Percentiles rank a stretch among this genome's conserved stretches.
Evolutionary conservation across 53 echinoderm and acorn worm species (phyloP).

Genomic region (Apostichopus leukothele): DNA sequence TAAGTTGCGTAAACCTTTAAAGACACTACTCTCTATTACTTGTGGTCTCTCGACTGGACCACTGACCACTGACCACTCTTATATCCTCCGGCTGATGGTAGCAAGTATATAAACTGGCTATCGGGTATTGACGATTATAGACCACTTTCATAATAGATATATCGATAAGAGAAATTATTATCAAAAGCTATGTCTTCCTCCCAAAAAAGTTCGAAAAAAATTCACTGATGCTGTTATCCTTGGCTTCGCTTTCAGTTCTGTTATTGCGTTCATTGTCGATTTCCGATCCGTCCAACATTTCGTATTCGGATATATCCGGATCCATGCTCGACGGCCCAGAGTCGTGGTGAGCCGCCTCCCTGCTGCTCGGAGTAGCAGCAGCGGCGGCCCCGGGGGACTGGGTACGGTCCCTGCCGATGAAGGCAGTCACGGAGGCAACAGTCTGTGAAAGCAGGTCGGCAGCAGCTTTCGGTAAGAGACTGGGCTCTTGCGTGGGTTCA

Average conservation of each 20-base stretch:
- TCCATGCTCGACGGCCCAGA: conserved; percentile 58
- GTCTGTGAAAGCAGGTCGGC: conserved; percentile 76
- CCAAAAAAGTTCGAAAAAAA: conserved; percentile 32
- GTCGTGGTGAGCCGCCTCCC: neutral
- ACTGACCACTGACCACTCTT: too few relatives aligned
- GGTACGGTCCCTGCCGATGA: neutral
- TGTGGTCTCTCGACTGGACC: too few relatives aligned
- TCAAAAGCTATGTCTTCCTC: conserved; percentile 9
- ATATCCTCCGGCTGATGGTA: too few relatives aligned
- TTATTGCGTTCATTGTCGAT: conserved; percentile 57
- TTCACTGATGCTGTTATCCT: conserved; percentile 32
- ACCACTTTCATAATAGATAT: too few relatives aligned
- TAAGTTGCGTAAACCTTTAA: too few relatives aligned
- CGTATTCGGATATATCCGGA: conserved; percentile 80
- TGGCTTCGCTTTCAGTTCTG: conserved; percentile 46
- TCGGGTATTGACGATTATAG: too few relatives aligned
- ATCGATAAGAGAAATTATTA: too few relatives aligned
- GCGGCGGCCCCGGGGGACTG: conserved; percentile 9
- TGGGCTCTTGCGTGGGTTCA: conserved; percentile 2
- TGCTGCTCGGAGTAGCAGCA: neutral
- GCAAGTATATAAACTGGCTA: too few relatives aligned
- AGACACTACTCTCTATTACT: too few relatives aligned
- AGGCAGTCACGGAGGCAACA: conserved; percentile 63
- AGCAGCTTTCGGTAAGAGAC: conserved; percentile 63
- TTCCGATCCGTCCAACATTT: conserved; percentile 81